Base-by-base conservation (phyloP, 1,140 invertebrate species). In the Sweltsa coloradensis region DNA sequence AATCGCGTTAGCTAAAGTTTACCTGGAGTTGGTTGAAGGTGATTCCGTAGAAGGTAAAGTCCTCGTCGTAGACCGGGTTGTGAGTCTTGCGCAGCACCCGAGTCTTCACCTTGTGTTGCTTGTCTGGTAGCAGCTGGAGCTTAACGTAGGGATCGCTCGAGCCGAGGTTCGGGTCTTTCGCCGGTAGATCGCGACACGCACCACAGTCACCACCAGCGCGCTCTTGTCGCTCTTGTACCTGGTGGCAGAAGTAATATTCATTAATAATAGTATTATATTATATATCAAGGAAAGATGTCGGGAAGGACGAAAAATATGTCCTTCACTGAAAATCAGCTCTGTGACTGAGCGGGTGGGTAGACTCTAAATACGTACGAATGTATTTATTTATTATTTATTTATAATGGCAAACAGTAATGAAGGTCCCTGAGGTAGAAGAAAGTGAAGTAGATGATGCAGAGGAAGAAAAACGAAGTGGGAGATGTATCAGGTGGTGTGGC, bases 41-140 rank as follows among this genome's bases (percentile, higher is more conserved):
- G 50, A 96, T 81, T 24, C 91, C 91, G 59, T 93, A 96, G 72
- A 97, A 95, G 1, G 91, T 95, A 60, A 97, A 96, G 59, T 95
- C 90, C 63, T 97, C 93, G 59, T 97, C 90, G 64, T 95, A 97
- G 5, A 92, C 79, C 0, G 93, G 93, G 67, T 91, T 89, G 13
- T 83, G 72, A 7, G 91, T 95, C 58, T 93, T 93, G 34, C 91
- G 75, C 7, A 97, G 75, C 2, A 96, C 91, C 19, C 92, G 75
- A 31, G 92, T 96, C 67, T 97, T 97, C 5, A 91, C 89, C 60
- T 92, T 89, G 57, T 95, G 90, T 58, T 94, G 88, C 64, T 95
- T 95, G 49, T 95, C 92, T 0, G 92, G 92, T 36, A 96, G 67
- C 14, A 96, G 69, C 61, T 95, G 91, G 4, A 96, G 73, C 63